phyloP scores from a whole-genome alignment of 1,140 invertebrate genomes.

The Drosophila pandora region DNA sequence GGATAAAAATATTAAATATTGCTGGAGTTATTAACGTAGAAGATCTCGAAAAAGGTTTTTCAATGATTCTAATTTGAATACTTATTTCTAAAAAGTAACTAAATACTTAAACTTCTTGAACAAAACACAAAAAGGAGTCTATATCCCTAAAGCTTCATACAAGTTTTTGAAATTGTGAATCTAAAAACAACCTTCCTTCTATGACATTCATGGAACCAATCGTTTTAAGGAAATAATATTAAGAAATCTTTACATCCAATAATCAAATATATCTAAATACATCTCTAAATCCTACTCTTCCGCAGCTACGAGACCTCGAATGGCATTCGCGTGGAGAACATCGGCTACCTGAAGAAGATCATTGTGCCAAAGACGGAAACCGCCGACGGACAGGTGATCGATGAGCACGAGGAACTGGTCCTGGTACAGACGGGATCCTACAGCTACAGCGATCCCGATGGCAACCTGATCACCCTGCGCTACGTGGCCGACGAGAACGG shows the following conservation, averaged over 20 bases:
- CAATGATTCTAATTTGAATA: background rate
- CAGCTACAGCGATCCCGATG: constrained; percentile 90
- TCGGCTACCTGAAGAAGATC: constrained; percentile 86
- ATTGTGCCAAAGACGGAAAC: constrained; percentile 84
- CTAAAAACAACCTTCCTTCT: too few species aligned
- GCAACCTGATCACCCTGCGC: constrained; percentile 87
- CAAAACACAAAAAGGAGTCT: too few species aligned
- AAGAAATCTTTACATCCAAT: too few species aligned
- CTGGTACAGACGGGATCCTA: constrained; percentile 87
- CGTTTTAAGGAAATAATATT: too few species aligned
- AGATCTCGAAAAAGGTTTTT: background rate
- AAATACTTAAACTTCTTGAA: too few species aligned
- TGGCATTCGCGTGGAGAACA: constrained; percentile 87
- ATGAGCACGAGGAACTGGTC: constrained; percentile 85
- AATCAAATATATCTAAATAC: too few species aligned
- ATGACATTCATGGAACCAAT: too few species aligned
- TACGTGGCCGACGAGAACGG: constrained; percentile 92
- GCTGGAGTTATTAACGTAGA: too few species aligned
- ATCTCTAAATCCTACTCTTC: background rate
- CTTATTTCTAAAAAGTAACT: too few species aligned
- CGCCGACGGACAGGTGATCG: constrained; percentile 84
- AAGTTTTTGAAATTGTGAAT: too few species aligned
- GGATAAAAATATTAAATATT: too few species aligned
- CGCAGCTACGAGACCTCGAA: constrained; percentile 87
- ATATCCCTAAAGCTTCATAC: too few species aligned